Evolutionary conservation across 2,797 vertebrate species (phyloP).

Genomic region (Coregonus ussuriensis): DNA sequence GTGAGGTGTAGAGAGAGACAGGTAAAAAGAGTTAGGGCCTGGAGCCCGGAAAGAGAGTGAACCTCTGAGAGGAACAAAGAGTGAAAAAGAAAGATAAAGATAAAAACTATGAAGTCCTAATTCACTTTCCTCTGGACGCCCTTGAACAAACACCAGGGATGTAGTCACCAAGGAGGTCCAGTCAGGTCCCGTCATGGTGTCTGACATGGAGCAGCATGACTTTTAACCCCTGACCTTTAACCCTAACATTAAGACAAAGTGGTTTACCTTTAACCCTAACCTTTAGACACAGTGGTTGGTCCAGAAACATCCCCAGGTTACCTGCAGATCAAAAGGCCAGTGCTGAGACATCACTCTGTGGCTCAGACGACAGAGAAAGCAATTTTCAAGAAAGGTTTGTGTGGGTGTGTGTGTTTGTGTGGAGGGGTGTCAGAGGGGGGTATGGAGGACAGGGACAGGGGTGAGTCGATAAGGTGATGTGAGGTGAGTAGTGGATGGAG

Average conservation of each 20-base stretch:
- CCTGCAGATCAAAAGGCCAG: constrained; percentile 4
- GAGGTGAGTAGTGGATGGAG: constrained; percentile 25
- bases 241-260: neutral
- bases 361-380: constrained; percentile 29
- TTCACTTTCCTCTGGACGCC: too few relatives aligned
- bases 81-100: too few relatives aligned
- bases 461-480: constrained; percentile 41
- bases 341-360: constrained; percentile 40
- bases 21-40: neutral
- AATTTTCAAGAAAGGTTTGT: constrained; percentile 18
- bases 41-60: neutral
- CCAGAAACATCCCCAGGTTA: constrained; percentile 20
- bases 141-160: neutral
- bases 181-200: constrained; percentile 15
- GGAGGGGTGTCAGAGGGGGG: neutral
- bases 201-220: constrained; percentile 22
- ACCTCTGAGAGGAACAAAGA: too few relatives aligned
- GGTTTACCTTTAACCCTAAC: constrained; percentile 28
- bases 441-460: constrained; percentile 16
- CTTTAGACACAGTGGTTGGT: constrained; percentile 3
- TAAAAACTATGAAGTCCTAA: too few relatives aligned
- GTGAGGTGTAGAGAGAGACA: too few relatives aligned
- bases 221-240: constrained; percentile 21
- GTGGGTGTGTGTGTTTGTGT: neutral
- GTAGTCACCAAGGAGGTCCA: neutral